Percentiles rank a stretch among this genome's conserved stretches.
Conservation (phyloP, 1,140 invertebrate genomes). For the Diabrotica virgifera region DNA sequence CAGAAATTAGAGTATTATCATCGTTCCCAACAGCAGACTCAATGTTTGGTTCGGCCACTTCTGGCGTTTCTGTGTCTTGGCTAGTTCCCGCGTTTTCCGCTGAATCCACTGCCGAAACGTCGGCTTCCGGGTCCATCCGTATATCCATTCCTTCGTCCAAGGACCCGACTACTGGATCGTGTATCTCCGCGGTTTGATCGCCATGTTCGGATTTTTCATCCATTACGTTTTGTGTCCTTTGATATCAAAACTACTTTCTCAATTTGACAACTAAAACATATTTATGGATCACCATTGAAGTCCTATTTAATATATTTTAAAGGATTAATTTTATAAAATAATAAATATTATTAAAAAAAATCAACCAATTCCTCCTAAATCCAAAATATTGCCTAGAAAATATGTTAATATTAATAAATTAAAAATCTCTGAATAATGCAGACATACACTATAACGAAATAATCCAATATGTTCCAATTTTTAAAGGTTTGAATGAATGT, state of each 20-base stretch:
- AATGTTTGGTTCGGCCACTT: neutral
- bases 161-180: neutral
- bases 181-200: slow-evolving; percentile 4
- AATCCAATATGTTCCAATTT: no score
- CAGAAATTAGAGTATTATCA: neutral
- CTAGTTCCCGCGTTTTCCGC: neutral
- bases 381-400: no score
- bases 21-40: neutral
- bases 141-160: neutral
- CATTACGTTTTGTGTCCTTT: no score
- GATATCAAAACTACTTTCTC: slow-evolving; percentile 5
- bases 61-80: neutral
- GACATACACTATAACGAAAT: no score
- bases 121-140: neutral
- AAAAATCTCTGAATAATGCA: no score
- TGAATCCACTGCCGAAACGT: neutral
- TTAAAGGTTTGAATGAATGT: no score
- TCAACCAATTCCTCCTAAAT: no score
- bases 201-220: neutral
- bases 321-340: no score
- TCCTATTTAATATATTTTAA: no score
- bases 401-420: no score
- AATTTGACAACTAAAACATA: slow-evolving; percentile 20
- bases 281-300: no score
- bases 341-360: no score